These are phyloP conservation scores for Brachyhypopomus gauderio DNA, from an alignment of 2,113 vertebrate species.

Conservation along the genomic window DNA sequence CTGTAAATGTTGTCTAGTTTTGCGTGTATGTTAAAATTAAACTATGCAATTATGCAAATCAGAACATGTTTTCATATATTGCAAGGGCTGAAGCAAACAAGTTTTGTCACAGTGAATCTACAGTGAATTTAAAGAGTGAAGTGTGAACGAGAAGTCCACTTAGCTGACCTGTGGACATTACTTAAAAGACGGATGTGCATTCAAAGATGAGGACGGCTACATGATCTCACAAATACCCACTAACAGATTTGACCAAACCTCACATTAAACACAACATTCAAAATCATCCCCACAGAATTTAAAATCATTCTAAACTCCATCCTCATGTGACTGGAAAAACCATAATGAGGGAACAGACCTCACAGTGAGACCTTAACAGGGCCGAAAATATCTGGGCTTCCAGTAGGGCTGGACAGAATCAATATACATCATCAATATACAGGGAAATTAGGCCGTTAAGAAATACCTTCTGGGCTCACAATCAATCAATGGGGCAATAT, in stretches of 20 bases:
- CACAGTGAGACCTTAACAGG: conserved; percentile 50
- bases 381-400: conserved; percentile 48
- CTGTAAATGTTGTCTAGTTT: too few relatives aligned
- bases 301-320: too few relatives aligned
- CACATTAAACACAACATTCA: too few relatives aligned
- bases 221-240: too few relatives aligned
- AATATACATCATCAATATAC: conserved; percentile 79
- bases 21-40: not conserved
- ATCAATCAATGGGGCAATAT: conserved; percentile 70
- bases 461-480: conserved; percentile 65
- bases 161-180: not conserved
- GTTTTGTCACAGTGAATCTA: not conserved
- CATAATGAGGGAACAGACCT: conserved; percentile 46
- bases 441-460: conserved; percentile 74
- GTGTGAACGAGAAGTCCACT: not conserved
- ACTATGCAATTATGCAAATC: not conserved
- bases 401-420: conserved; percentile 69
- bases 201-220: not conserved
- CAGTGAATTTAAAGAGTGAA: not conserved
- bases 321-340: conserved; percentile 11
- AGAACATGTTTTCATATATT: not conserved
- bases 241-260: too few relatives aligned
- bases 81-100: not conserved
- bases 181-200: not conserved
- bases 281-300: too few relatives aligned